phyloP scores from a whole-genome alignment of 2,888 invertebrate species.

The Oligia strigilis region DNA sequence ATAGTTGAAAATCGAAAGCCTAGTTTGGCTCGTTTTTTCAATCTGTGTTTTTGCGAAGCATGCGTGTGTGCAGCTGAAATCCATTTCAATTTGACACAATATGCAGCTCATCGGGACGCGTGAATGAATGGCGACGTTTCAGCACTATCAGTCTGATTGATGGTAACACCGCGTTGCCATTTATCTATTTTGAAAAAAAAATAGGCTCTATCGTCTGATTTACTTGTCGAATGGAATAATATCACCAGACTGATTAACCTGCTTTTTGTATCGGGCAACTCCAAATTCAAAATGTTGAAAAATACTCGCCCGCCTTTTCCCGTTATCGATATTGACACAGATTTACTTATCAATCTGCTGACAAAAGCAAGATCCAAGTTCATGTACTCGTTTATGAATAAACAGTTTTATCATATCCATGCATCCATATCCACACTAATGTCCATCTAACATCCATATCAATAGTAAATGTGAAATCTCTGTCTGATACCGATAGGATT shows the following conservation, averaged over 20 bases:
- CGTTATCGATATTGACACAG: conserved; percentile 27
- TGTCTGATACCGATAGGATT: not conserved
- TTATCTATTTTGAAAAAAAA: conserved; percentile 24
- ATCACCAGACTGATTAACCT: conserved; percentile 24
- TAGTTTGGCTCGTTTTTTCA: conserved; percentile 38
- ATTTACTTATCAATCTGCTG: conserved; percentile 33
- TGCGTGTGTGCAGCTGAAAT: conserved; percentile 42
- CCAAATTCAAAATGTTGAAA: conserved; percentile 20
- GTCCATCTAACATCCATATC: no score
- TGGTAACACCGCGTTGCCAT: conserved; percentile 7
- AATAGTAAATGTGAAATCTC: not conserved
- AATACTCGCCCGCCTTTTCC: not conserved
- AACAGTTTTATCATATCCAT: conserved; percentile 2
- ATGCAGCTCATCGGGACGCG: conserved; percentile 27
- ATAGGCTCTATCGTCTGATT: conserved; percentile 1
- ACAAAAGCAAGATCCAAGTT: conserved; percentile 29
- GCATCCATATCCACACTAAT: not conserved
- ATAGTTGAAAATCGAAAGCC: conserved; percentile 38
- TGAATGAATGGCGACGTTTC: conserved; percentile 44
- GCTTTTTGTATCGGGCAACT: conserved; percentile 13
- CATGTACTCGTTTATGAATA: conserved; percentile 10
- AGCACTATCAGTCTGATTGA: conserved; percentile 36
- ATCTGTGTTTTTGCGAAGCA: conserved; percentile 38
- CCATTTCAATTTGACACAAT: conserved; percentile 53
- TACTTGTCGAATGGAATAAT: conserved; percentile 23